Evolutionary conservation across 2,797 vertebrate genomes (phyloP).

Genomic region (Fundulus diaphanus): DNA sequence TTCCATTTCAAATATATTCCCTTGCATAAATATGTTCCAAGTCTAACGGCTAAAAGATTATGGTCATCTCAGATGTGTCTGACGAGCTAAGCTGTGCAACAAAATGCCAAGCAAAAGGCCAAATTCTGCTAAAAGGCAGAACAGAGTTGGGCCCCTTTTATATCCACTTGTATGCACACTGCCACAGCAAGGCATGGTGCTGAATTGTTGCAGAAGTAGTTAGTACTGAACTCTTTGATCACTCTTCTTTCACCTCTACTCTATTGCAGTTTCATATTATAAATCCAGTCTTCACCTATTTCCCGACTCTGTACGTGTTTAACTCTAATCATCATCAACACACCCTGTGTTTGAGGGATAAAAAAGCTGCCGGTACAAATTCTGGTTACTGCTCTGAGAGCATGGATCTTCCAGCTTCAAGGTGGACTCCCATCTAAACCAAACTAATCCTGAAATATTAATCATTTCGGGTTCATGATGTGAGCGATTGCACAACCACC

Average conservation of each 20-base stretch:
- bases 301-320: conserved; percentile 67
- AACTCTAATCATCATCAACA: conserved; percentile 63
- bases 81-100: conserved; percentile 20
- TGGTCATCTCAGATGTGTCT: conserved; percentile 34
- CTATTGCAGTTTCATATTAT: conserved; percentile 61
- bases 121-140: conserved; percentile 43
- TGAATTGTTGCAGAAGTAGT: conserved; percentile 59
- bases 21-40: neutral
- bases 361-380: conserved; percentile 44
- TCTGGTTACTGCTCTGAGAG: conserved; percentile 51
- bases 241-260: conserved; percentile 54
- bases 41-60: conserved; percentile 12
- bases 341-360: conserved; percentile 20
- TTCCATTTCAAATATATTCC: neutral
- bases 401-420: conserved; percentile 46
- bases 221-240: conserved; percentile 44
- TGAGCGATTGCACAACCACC: conserved; percentile 27
- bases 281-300: conserved; percentile 60
- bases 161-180: conserved; percentile 42
- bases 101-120: conserved; percentile 48
- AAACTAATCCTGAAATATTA: conserved; percentile 16
- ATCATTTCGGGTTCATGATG: conserved; percentile 53
- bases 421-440: neutral
- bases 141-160: conserved; percentile 29
- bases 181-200: conserved; percentile 35